Evolutionary conservation across 2,888 invertebrate species (phyloP).

Genomic region (Drosophila koepferae): DNA sequence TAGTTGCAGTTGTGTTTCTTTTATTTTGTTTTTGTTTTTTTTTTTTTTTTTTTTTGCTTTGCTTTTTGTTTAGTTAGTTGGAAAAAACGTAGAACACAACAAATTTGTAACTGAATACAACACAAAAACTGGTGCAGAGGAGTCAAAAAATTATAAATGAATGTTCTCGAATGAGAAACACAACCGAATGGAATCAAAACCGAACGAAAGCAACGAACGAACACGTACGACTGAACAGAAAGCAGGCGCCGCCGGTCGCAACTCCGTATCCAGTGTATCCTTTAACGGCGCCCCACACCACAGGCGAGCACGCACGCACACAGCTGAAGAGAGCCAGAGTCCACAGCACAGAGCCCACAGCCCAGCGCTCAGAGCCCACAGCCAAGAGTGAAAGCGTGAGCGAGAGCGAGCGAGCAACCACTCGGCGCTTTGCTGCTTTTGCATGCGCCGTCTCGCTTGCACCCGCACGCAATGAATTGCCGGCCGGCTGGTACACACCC

Average conservation of each 20-base stretch:
- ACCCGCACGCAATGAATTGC: constrained; percentile 14
- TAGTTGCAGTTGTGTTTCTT: constrained; percentile 20
- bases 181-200: constrained; percentile 83
- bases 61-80: constrained; percentile 49
- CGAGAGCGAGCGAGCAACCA: constrained; percentile 47
- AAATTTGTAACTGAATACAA: constrained; percentile 82
- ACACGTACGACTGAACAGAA: constrained; percentile 82
- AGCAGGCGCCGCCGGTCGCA: constrained; percentile 46
- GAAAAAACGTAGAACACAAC: constrained; percentile 82
- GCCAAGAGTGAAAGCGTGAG: constrained; percentile 1
- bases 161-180: constrained; percentile 83
- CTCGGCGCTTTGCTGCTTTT: constrained; percentile 12
- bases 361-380: constrained; percentile 7
- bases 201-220: constrained; percentile 85
- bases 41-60: constrained; percentile 17
- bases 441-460: constrained; percentile 37
- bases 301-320: background rate
- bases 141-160: constrained; percentile 85
- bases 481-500: constrained; percentile 66
- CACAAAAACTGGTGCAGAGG: constrained; percentile 84
- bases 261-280: constrained; percentile 55
- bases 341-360: background rate
- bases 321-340: background rate
- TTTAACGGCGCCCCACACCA: constrained; percentile 33
- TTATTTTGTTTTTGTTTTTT: constrained; percentile 1